Evolutionary conservation across 2,113 vertebrate species (phyloP), one percentile per base, ranked within the genome.

Genomic region (Lota lota): DNA sequence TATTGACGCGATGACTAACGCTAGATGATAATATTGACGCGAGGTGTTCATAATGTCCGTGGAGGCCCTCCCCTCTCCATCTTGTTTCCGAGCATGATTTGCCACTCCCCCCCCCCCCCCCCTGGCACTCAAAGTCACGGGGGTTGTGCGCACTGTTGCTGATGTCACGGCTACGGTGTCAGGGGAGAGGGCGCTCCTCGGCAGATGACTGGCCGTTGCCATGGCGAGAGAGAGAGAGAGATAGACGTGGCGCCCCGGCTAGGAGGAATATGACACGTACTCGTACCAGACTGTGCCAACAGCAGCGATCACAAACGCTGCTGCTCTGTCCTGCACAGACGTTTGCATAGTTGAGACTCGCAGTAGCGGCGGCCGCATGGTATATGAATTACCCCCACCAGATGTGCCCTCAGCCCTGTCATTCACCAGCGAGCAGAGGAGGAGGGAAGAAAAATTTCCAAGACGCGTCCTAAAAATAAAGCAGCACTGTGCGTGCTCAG

Each of bases 401-500:
- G 24, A 10, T 17, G 7, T 15, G 11, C 63, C 70, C 77, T 68
- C 68, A 69, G 66, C 68, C 22, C 67, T 90, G 82, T 83, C 87
- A 87, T 83, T 87, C 82, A 75, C 47, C 78, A 79, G 67, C 20
- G 24, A 65, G 51, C 57, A 40, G 40, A 47, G 40, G 40, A 14
- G 36, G 68, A 22, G 56, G 66, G n/a, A 20, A 75, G 76, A 64
- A 24, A 73, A 70, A 74, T 80, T 80, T 88, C 83, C 86, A 70
- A 83, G 77, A 83, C 83, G 85, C 77, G 72, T 88, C 86, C 88
- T 89, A 88, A 91, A 92, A 92, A 90, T 90, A 91, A 90, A 89
- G 85, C 83, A 54, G 73, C 70, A 79, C 79, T 80, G 85, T 88
- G 83, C 81, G 87, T 89, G 89, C 87, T 82, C 54, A 10, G 89